Evolutionary conservation across 2,888 invertebrate species (phyloP).

Genomic region (Dicranocentrus wangi): DNA sequence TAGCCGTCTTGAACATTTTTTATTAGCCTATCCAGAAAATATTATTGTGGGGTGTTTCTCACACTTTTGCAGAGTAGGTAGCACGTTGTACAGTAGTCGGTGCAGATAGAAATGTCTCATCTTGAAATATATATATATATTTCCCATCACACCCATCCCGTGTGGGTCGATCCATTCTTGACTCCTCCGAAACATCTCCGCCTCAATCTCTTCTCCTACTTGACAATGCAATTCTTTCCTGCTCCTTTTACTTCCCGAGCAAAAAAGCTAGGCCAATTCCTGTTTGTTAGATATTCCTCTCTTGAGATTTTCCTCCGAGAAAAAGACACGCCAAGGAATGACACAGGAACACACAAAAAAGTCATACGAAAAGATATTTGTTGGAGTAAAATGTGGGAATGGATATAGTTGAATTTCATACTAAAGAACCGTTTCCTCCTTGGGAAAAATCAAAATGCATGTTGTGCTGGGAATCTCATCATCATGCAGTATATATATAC

Average conservation of each 20-base stretch:
- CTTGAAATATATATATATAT: constrained; percentile 6
- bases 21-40: background rate
- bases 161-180: constrained; percentile 10
- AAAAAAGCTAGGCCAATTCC: background rate
- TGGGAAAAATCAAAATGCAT: background rate
- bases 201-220: constrained; percentile 18
- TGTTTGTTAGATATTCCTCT: background rate
- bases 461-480: too few species aligned
- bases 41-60: background rate
- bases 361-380: background rate
- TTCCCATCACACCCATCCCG: constrained; percentile 11
- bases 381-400: background rate
- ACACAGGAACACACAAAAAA: constrained; percentile 18
- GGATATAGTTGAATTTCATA: background rate
- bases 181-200: constrained; percentile 5
- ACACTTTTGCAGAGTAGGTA: background rate
- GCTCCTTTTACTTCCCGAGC: background rate
- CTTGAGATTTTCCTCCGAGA: background rate
- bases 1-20: too few species aligned
- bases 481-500: too few species aligned
- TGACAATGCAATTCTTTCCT: constrained; percentile 6
- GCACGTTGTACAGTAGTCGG: too few species aligned
- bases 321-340: constrained; percentile 19
- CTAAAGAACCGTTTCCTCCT: background rate
- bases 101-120: too few species aligned